Conservation (phyloP, 2,797 vertebrate species). For the Gymnodraco acuticeps region DNA sequence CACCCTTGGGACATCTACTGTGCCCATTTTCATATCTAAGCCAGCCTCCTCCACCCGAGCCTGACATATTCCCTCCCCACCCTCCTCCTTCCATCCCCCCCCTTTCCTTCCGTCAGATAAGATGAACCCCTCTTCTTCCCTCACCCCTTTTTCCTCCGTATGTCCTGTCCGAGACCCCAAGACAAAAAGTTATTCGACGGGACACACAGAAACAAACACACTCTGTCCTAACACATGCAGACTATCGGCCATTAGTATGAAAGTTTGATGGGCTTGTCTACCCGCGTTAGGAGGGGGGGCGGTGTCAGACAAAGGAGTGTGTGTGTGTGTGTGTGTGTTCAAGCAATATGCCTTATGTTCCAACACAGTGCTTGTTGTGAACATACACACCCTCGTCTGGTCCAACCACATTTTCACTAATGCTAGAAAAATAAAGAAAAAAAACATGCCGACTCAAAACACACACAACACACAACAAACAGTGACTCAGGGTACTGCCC, state of each 20-base stretch:
- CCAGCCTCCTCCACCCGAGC: conserved; percentile 50
- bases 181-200: no score
- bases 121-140: no score
- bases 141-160: no score
- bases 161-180: no score
- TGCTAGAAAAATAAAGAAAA: conserved; percentile 41
- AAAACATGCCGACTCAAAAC: conserved; percentile 32
- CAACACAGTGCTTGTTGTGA: conserved; percentile 23
- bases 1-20: conserved; percentile 74
- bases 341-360: conserved; percentile 51
- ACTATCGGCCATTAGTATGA: conserved; percentile 81
- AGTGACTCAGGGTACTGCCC: conserved; percentile 48
- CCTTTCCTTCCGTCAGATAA: no score
- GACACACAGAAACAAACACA: no score
- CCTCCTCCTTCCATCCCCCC: no score
- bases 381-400: conserved; percentile 8
- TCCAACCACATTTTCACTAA: conserved; percentile 49
- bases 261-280: conserved; percentile 82
- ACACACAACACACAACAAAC: conserved; percentile 36
- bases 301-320: conserved; percentile 65
- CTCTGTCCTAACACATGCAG: conserved; percentile 59
- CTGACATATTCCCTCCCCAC: conserved; percentile 27
- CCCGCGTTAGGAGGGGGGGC: conserved; percentile 62
- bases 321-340: conserved; percentile 8
- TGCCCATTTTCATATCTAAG: conserved; percentile 79